These are phyloP conservation scores for Periparus ater DNA, from an alignment of 2,797 vertebrate species.

Conservation along the genomic window DNA sequence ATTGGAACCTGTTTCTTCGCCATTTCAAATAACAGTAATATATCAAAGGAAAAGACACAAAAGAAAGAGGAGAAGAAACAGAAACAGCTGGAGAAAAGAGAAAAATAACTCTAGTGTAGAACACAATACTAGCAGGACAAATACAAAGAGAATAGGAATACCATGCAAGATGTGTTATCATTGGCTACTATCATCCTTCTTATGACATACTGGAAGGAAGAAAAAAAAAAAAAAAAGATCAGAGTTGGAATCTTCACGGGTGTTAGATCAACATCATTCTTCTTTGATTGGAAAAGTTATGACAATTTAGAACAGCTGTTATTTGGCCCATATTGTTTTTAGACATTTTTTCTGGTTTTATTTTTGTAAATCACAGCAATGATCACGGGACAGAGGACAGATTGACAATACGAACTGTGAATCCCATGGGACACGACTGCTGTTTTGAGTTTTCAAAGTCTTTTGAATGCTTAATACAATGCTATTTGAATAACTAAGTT, in stretches of 20 bases:
- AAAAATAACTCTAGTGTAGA: background rate
- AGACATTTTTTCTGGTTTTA: background rate
- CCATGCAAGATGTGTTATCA: background rate
- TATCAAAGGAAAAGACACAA: background rate
- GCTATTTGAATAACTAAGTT: slow-evolving; percentile 11
- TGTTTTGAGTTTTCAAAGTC: background rate
- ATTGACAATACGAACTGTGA: background rate
- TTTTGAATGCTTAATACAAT: slow-evolving; percentile 19
- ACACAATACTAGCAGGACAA: background rate
- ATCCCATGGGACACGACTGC: background rate
- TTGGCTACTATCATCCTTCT: background rate
- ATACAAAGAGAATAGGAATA: background rate
- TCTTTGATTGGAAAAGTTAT: background rate
- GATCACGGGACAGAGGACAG: background rate
- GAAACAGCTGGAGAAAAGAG: background rate
- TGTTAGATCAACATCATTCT: background rate
- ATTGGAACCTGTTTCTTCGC: background rate
- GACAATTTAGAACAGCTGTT: slow-evolving; percentile 23
- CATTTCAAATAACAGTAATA: background rate
- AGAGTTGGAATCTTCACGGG: background rate
- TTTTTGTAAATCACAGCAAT: background rate
- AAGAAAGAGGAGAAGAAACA: background rate
- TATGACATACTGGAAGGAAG: background rate
- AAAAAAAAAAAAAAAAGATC: slow-evolving; percentile 16
- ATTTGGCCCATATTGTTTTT: background rate